Evolutionary conservation across 2,888 invertebrate species (phyloP).

Genomic region (Spodoptera picta): DNA sequence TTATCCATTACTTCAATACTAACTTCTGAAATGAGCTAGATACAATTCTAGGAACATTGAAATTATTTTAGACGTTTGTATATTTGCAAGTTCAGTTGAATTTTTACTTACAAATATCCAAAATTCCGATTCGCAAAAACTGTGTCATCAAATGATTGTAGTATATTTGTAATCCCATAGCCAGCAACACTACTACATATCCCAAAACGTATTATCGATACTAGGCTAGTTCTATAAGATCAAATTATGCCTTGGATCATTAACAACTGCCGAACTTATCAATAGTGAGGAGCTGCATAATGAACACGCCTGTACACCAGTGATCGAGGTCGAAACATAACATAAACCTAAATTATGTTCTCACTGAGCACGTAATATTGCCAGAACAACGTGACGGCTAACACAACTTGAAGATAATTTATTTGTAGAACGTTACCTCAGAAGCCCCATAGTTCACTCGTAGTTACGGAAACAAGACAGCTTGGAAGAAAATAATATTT

Average conservation of each 20-base stretch:
- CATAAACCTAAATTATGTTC: slow-evolving; percentile 54
- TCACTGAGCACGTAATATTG: slow-evolving; percentile 46
- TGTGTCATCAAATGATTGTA: too few relatives aligned
- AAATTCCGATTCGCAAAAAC: too few relatives aligned
- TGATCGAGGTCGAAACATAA: slow-evolving; percentile 49
- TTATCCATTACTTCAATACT: too few relatives aligned
- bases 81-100: too few relatives aligned
- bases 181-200: too few relatives aligned
- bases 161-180: too few relatives aligned
- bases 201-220: too few relatives aligned
- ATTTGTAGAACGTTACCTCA: slow-evolving; percentile 24
- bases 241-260: slow-evolving; percentile 28
- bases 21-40: too few relatives aligned
- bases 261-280: slow-evolving; percentile 30
- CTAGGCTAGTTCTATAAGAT: neutral
- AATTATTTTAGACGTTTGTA: too few relatives aligned
- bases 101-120: too few relatives aligned
- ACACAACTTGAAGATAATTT: slow-evolving; percentile 46
- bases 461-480: slow-evolving; percentile 13
- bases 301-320: slow-evolving; percentile 20
- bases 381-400: slow-evolving; percentile 28
- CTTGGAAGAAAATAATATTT: too few relatives aligned
- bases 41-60: too few relatives aligned
- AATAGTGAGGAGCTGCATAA: slow-evolving; percentile 37
- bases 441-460: slow-evolving; percentile 20